These are phyloP conservation scores for Peromyscus californicus DNA, from an alignment of 2,113 vertebrate species.

Conservation along the genomic window DNA sequence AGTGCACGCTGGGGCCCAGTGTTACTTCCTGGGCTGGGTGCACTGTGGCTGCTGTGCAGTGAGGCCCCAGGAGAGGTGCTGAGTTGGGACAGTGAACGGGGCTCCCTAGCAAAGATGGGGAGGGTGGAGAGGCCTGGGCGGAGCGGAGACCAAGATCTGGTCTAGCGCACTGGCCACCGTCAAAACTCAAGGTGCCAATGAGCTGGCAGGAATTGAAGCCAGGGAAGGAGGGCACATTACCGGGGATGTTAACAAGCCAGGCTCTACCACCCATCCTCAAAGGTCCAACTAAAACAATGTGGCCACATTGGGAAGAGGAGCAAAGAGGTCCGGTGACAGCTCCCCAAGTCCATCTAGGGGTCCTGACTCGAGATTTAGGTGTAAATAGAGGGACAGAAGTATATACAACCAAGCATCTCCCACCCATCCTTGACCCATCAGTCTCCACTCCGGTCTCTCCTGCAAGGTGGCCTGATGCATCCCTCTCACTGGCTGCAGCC, in stretches of 20 bases:
- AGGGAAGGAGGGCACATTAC: not conserved
- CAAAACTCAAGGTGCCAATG: not conserved
- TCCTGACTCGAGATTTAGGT: not conserved
- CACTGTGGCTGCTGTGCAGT: not conserved
- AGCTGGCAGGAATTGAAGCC: fast-evolving
- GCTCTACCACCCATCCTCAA: not conserved
- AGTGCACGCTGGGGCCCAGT: not conserved
- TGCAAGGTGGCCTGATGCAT: not conserved
- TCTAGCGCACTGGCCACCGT: not conserved
- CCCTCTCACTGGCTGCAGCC: not conserved
- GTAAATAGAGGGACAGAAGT: not conserved
- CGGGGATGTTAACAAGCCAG: not conserved
- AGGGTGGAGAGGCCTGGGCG: fast-evolving
- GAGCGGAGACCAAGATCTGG: not conserved
- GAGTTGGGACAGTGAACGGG: not conserved
- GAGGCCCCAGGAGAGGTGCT: not conserved
- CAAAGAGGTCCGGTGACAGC: not conserved
- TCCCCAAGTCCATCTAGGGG: not conserved
- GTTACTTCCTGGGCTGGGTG: not conserved
- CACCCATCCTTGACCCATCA: not conserved
- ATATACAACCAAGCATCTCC: too few relatives aligned
- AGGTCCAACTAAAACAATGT: not conserved
- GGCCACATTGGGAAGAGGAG: not conserved
- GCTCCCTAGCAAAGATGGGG: not conserved
- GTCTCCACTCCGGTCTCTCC: not conserved